Percentiles rank a stretch among this genome's conserved stretches.
Evolutionary conservation across 2,113 vertebrate genomes (phyloP).

Genomic region (Sprattus sprattus): DNA sequence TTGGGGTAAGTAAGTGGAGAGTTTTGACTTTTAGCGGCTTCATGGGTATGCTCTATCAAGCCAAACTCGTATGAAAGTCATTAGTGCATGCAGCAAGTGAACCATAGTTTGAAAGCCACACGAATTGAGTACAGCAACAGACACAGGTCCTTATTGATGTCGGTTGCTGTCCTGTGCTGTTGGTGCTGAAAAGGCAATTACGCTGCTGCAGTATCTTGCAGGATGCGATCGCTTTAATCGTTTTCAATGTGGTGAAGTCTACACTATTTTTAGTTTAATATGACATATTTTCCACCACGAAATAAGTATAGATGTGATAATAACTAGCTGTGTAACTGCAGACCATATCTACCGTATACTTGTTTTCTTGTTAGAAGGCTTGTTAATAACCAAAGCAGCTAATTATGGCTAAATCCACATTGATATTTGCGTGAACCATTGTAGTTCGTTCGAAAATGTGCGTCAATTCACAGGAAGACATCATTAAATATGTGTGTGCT

Average conservation of each 20-base stretch:
- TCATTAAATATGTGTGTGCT: not conserved
- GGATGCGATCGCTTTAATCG: not conserved
- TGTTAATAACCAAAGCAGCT: not conserved
- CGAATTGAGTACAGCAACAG: not conserved
- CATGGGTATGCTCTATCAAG: not conserved
- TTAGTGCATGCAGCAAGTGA: not conserved
- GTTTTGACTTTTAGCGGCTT: not conserved
- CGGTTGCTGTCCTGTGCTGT: constrained; percentile 51
- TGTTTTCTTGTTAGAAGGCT: not conserved
- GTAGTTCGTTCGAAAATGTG: not conserved
- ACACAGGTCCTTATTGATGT: not conserved
- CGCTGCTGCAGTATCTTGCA: not conserved
- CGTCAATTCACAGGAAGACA: not conserved
- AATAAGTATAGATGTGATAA: not conserved
- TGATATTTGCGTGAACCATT: not conserved
- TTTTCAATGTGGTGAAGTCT: not conserved
- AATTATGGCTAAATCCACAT: no score
- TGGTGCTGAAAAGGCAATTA: constrained; percentile 50
- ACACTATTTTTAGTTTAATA: not conserved
- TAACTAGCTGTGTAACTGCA: not conserved
- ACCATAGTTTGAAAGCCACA: not conserved
- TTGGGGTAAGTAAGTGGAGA: constrained; percentile 77
- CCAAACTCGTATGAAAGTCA: not conserved
- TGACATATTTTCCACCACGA: not conserved
- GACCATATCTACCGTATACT: no score